Conservation (phyloP, 2,797 vertebrate species). For the Furcifer pardalis region DNA sequence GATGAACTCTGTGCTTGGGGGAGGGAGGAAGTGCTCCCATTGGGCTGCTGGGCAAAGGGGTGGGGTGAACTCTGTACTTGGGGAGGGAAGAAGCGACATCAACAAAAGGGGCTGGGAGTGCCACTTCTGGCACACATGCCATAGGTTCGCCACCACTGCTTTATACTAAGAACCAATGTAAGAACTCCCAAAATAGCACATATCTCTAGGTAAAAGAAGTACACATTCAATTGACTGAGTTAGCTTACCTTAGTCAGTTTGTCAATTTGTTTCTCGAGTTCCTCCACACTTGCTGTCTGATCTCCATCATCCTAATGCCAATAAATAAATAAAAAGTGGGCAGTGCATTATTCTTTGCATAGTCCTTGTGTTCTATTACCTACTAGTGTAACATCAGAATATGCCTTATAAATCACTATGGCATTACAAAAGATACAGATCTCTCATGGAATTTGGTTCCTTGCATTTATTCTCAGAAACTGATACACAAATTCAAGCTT, state of each 20-base stretch:
- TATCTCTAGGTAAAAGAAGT: background rate
- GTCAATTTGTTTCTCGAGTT: conserved; percentile 94
- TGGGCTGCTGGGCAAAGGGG: too few relatives aligned
- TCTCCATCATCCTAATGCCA: conserved; percentile 87
- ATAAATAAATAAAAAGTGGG: conserved; percentile 58
- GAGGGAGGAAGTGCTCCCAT: too few relatives aligned
- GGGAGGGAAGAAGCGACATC: too few relatives aligned
- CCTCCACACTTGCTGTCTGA: conserved; percentile 87
- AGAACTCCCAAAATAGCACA: background rate
- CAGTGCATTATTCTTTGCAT: conserved; percentile 31
- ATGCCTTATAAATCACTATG: conserved; percentile 11
- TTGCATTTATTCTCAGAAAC: background rate
- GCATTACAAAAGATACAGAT: background rate
- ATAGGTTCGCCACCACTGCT: too few relatives aligned
- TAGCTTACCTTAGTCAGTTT: conserved; percentile 88
- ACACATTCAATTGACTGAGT: conserved; percentile 36
- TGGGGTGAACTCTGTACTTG: too few relatives aligned
- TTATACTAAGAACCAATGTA: background rate
- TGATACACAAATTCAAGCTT: background rate
- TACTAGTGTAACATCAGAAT: conserved; percentile 8
- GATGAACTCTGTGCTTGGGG: too few relatives aligned
- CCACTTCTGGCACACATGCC: too few relatives aligned
- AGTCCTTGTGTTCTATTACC: background rate
- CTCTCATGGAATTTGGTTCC: background rate
- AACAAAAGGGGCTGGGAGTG: too few relatives aligned